Base-by-base conservation (phyloP, 2,888 invertebrate species). In the Drosophila eohydei region DNA sequence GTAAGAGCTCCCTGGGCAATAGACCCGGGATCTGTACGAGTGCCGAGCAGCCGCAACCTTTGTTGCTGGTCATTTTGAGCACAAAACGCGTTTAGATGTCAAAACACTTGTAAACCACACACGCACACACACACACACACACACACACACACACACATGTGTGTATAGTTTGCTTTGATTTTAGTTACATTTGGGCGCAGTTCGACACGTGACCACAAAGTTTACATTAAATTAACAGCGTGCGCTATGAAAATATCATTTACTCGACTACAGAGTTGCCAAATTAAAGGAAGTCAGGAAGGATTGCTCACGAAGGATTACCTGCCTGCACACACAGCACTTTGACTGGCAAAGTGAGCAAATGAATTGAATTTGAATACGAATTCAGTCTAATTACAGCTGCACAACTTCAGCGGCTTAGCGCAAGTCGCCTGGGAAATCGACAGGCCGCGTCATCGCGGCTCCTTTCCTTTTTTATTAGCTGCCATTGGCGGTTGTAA, bases 391-490 rank as follows among this genome's bases (percentile, higher is more conserved):
- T 85, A 84, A 89, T 89, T 85, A 89, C 80, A 79, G 56, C 41
- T 30, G 32, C 21, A 56, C 38, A 54, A 54, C 67, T 74, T 62
- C 71, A 60, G 41, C 68, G 88, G 88, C 85, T 84, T 89, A 89
- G 58, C 54, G 55, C 64, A 89, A 84, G 32, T 89, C 84, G 84
- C 90, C 76, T 89, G 89, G 89, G 89, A 89, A 89, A 91, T 91
- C 78, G 86, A 71, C 90, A 88, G 86, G 71, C 81, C 61, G 70
- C 55, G 58, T 63, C 62, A 51, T 65, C 30, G 62, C 60, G 64
- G 51, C 51, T 30, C 40, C 70, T 74, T 12, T 16, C 11, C 71
- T 32, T 12, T 55, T 40, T 55, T 41, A 38, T 75, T 51, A 60
- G 36, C 46, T 46, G 54, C 55, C 65, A 43, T 52, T 54, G 61